phyloP scores from a whole-genome alignment of 2,888 invertebrate species.

The Synergus umbraculus region DNA sequence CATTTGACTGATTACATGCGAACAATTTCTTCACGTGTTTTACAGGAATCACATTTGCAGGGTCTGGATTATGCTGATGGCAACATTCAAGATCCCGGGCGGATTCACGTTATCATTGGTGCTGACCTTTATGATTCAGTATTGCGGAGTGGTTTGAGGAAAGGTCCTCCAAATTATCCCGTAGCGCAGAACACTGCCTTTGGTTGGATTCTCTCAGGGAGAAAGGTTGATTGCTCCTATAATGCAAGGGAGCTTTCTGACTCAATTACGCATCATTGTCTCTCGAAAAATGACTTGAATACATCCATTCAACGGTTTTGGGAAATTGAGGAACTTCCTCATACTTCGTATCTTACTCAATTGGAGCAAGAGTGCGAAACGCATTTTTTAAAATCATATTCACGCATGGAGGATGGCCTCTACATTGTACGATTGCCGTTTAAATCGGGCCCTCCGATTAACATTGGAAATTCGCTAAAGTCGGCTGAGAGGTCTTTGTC shows the following conservation, averaged over 20 bases:
- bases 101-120: background rate
- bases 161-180: too few species aligned
- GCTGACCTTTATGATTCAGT: too few species aligned
- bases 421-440: constrained; percentile 29
- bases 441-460: too few species aligned
- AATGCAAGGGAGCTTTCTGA: background rate
- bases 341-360: background rate
- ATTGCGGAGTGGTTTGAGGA: too few species aligned
- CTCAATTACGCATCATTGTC: background rate
- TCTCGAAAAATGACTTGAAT: background rate
- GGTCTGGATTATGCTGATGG: background rate
- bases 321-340: too few species aligned
- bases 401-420: constrained; percentile 20
- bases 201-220: constrained; percentile 11
- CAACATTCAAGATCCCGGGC: background rate
- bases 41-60: background rate
- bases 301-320: constrained; percentile 1
- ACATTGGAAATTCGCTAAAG: too few species aligned
- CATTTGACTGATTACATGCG: background rate
- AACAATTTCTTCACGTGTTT: background rate
- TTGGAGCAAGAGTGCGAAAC: constrained; percentile 21
- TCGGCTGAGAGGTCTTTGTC: too few species aligned
- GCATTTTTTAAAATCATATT: constrained; percentile 11
- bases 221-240: background rate
- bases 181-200: background rate